A percentile compares a stretch with the other conserved stretches of the same genome.
Evolutionary conservation across 30 jellyfish, hydroid and myxozoan species (phyloP).

Genomic region (Hydractinia symbiolongicarpus): DNA sequence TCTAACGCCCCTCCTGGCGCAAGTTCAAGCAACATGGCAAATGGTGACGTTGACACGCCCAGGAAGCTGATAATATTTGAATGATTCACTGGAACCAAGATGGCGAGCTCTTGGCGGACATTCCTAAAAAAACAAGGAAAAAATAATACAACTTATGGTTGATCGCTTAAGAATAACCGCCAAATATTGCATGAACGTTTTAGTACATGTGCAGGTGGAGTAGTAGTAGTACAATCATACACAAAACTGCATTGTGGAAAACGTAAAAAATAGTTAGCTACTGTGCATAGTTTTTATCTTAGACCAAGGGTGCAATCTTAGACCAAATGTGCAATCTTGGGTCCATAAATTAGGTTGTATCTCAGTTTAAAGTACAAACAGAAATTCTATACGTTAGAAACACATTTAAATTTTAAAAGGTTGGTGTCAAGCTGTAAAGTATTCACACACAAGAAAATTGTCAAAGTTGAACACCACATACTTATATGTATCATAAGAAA

Average conservation of each 20-base stretch:
- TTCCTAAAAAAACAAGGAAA: constrained; percentile 32
- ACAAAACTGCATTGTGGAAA: no score
- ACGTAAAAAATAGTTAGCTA: no score
- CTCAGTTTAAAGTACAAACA: no score
- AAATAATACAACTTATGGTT: not conserved
- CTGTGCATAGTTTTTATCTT: no score
- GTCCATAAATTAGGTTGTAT: no score
- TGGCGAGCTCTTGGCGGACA: constrained; percentile 87
- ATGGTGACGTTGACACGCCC: constrained; percentile 78
- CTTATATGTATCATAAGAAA: constrained; percentile 22
- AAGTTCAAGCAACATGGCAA: constrained; percentile 61
- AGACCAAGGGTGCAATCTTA: no score
- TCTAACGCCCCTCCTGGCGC: constrained; percentile 92
- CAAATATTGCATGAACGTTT: not conserved
- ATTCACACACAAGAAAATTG: no score
- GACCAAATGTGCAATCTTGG: no score
- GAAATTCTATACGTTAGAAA: not conserved
- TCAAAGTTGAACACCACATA: not conserved
- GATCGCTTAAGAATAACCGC: not conserved
- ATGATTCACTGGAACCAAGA: constrained; percentile 72
- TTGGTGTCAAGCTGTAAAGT: not conserved
- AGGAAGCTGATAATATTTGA: constrained; percentile 43
- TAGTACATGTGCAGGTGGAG: no score
- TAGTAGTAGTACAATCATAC: no score
- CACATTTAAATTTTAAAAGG: not conserved